phyloP scores from a whole-genome alignment of 2,888 invertebrate genomes.

The Lasioglossum vierecki region DNA sequence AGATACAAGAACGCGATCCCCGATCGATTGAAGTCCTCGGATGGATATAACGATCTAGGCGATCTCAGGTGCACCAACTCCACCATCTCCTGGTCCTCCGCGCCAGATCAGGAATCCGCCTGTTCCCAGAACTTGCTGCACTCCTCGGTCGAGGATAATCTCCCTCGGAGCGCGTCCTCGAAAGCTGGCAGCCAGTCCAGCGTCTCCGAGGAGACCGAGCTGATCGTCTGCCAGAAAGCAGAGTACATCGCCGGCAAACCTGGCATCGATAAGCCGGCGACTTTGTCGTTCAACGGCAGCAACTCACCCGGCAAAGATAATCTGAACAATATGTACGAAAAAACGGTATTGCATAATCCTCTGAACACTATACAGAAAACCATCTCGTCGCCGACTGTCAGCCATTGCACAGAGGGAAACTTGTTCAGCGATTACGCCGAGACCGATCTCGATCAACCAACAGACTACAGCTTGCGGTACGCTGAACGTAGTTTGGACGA shows the following conservation, averaged over 20 bases:
- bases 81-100: conserved; percentile 81
- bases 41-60: conserved; percentile 69
- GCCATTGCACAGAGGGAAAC: conserved; percentile 64
- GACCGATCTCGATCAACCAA: conserved; percentile 87
- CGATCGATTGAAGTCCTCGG: conserved; percentile 73
- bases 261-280: conserved; percentile 14
- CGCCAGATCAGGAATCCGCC: conserved; percentile 77
- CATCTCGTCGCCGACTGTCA: conserved; percentile 69
- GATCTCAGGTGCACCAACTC: conserved; percentile 76
- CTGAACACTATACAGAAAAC: conserved; percentile 63
- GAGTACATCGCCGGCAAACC: conserved; percentile 39
- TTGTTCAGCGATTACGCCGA: conserved; percentile 78
- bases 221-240: conserved; percentile 49
- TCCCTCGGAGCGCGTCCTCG: conserved; percentile 59
- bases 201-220: conserved; percentile 63
- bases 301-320: conserved; percentile 44
- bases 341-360: conserved; percentile 52
- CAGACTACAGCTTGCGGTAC: conserved; percentile 95
- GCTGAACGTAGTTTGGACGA: conserved; percentile 90
- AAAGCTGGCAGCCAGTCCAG: conserved; percentile 65
- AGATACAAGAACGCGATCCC: conserved; percentile 80
- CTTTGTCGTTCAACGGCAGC: conserved; percentile 41
- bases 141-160: conserved; percentile 77
- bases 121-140: conserved; percentile 78
- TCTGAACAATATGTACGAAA: conserved; percentile 55